A percentile compares a stretch with the other conserved stretches of the same genome.
Conservation (phyloP, 2,113 vertebrate genomes). For the Hiodon tergisus region DNA sequence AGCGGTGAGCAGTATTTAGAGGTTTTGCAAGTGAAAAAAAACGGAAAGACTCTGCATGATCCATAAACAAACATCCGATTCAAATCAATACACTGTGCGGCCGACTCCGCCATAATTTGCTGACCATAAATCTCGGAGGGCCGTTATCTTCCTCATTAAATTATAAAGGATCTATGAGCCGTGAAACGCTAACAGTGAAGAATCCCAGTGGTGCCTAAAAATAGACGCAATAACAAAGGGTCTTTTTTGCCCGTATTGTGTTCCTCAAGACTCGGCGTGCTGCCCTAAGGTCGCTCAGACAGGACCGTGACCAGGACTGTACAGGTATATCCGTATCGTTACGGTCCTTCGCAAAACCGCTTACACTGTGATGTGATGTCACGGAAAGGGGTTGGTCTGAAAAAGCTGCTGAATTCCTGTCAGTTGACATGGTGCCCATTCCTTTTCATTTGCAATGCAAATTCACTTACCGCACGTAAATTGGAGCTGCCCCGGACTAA, state of each 20-base stretch:
- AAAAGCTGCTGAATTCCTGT: constrained; percentile 28
- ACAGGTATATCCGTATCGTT: constrained; percentile 30
- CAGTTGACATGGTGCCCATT: constrained; percentile 12
- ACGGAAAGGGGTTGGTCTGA: constrained; percentile 19
- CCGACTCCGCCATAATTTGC: constrained; percentile 43
- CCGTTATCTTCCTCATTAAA: constrained; percentile 60
- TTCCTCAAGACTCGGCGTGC: constrained; percentile 52
- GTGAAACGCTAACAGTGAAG: constrained; percentile 53
- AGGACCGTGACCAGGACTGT: constrained; percentile 22
- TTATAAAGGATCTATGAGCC: constrained; percentile 62
- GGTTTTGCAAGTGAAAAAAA: constrained; percentile 11
- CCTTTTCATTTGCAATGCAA: constrained; percentile 36
- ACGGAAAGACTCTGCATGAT: constrained; percentile 44
- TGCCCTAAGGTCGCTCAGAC: constrained; percentile 42
- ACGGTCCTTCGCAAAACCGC: constrained; percentile 39
- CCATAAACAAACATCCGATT: constrained; percentile 60
- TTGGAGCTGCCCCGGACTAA: constrained; percentile 45
- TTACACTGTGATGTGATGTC: constrained; percentile 43
- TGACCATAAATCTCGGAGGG: constrained; percentile 54
- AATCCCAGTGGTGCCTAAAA: constrained; percentile 56
- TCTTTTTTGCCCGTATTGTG: constrained; percentile 41
- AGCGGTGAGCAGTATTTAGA: background rate
- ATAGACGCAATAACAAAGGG: constrained; percentile 54
- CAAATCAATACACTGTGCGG: constrained; percentile 58
- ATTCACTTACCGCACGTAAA: constrained; percentile 47